Base-by-base conservation (phyloP, 1,140 invertebrate genomes). In the Drosophila lowei region DNA sequence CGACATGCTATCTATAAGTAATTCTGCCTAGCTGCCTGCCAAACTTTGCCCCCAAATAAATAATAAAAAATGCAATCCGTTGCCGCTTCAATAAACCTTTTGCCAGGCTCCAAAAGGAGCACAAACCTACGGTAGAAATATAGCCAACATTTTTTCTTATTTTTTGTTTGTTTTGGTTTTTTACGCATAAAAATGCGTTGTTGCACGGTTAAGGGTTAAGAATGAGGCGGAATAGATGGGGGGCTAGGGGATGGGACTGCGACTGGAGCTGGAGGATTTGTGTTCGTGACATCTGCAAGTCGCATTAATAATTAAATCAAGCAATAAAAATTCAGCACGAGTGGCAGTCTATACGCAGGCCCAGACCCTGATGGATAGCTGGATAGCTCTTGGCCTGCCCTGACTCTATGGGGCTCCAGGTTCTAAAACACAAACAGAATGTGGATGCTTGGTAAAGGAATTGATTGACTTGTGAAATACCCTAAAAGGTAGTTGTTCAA, bases 271-370 rank as follows among this genome's bases (percentile, higher is more conserved):
- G 38, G 58, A 30, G 70, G 23, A 30, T 44, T 72, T 59, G 60
- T 67, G 83, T 88, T 86, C 83, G 83, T 86, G 83, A 88, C 83
- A 86, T 88, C 83, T 86, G 83, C 83, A 86, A 77, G 83, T 86
- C 83, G 83, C 83, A 86, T 86, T 86, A 86, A 86, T 86, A 86
- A 86, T 86, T 86, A 86, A 86, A 86, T 86, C 83, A 86, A 86
- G 83, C 83, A 88, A 86, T 86, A 86, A 86, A 86, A 86, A 86
- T 86, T 86, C 83, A 81, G 83, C 83, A 86, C 83, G 83, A 88
- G 83, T 79, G 70, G 6, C 6, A 30, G 56, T 68, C 43, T 47
- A 66, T 28, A 49, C 11, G 57, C 56, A 49, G 50, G 55, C 44
- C 62, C 43, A 49, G 44, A 57, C 57, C 43, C 43, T 62, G 44